Evolutionary conservation across 2,888 invertebrate genomes (phyloP).

Genomic region (Chloroclysta siterata): DNA sequence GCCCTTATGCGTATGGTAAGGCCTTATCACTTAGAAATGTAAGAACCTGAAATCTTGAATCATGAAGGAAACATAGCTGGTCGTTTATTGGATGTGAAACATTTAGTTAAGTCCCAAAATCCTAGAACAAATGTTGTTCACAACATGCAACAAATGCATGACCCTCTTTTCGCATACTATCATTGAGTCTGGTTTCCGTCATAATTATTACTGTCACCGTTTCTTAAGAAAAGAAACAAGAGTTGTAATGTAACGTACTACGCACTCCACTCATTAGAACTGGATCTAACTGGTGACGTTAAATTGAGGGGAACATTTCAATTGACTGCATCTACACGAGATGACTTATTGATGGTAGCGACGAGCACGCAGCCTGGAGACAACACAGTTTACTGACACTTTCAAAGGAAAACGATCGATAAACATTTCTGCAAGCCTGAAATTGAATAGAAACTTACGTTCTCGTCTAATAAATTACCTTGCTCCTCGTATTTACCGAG

Average conservation of each 20-base stretch:
- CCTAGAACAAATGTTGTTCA: too few species aligned
- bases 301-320: conserved; percentile 13
- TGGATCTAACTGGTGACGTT: conserved; percentile 16
- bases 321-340: conserved; percentile 8
- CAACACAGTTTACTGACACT: conserved; percentile 1
- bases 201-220: neutral
- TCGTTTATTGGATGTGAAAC: too few species aligned
- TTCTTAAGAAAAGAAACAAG: neutral
- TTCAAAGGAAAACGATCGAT: neutral
- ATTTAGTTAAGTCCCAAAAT: too few species aligned
- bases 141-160: neutral
- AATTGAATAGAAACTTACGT: neutral
- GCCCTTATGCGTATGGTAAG: too few species aligned
- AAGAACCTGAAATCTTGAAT: too few species aligned
- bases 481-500: conserved; percentile 37
- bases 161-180: neutral
- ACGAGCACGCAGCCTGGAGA: neutral
- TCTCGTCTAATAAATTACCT: conserved; percentile 23
- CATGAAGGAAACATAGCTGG: too few species aligned
- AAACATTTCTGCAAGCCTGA: neutral
- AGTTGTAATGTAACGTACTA: neutral
- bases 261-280: conserved; percentile 26
- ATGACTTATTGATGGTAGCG: conserved; percentile 1
- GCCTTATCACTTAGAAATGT: too few species aligned
- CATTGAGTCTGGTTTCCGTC: neutral